Evolutionary conservation across 2,888 invertebrate species (phyloP).

Genomic region (Cancer borealis): DNA sequence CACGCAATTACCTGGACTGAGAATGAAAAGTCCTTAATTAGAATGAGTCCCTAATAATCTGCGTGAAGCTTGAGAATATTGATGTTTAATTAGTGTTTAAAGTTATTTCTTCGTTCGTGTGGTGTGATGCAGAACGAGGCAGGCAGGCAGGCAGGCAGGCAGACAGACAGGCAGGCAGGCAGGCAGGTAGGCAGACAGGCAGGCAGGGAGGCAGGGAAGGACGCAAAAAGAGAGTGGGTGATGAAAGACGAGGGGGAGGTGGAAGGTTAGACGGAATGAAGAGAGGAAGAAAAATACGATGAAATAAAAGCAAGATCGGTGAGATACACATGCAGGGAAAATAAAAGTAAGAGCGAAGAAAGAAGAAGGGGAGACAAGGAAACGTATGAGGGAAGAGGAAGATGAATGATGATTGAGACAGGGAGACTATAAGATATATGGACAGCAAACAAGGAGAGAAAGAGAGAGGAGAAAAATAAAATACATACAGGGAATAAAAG

Average conservation of each 20-base stretch:
- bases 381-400: background rate
- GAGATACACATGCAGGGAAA: background rate
- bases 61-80: background rate
- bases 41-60: background rate
- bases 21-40: slow-evolving; percentile 1
- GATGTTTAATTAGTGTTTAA: background rate
- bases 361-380: background rate
- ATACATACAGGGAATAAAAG: background rate
- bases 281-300: slow-evolving; percentile 25
- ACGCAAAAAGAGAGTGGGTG: background rate
- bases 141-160: background rate
- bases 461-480: background rate
- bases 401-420: background rate
- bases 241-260: background rate
- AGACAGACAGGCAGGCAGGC: background rate
- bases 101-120: background rate
- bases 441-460: background rate
- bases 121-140: background rate
- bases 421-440: background rate
- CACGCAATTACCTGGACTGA: background rate
- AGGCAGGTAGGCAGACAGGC: background rate
- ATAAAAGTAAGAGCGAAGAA: background rate
- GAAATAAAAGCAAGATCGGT: background rate
- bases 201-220: background rate
- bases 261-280: background rate